A percentile compares a stretch with the other conserved stretches of the same genome.
Conservation (phyloP, 2,888 invertebrate genomes). For the Trilocha varians region DNA sequence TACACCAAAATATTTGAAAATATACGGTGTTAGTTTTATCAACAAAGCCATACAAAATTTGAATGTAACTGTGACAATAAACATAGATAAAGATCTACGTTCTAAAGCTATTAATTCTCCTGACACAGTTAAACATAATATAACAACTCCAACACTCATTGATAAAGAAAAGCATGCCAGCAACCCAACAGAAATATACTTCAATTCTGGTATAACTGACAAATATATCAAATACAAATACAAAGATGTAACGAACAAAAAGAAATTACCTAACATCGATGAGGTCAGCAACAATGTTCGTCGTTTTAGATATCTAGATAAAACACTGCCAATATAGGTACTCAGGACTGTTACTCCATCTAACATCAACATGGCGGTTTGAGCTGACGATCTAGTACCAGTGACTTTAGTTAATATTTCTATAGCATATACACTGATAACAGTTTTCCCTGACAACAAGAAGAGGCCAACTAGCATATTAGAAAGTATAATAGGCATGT, state of each 20-base stretch:
- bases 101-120: conserved; percentile 25
- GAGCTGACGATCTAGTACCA: conserved; percentile 24
- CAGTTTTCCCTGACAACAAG: conserved; percentile 26
- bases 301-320: conserved; percentile 21
- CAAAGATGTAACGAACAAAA: conserved; percentile 20
- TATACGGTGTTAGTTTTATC: conserved; percentile 24
- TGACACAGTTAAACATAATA: conserved; percentile 18
- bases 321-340: conserved; percentile 22
- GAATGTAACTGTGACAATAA: conserved; percentile 9
- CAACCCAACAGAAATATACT: conserved; percentile 17
- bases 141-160: conserved; percentile 27
- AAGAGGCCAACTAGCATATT: conserved; percentile 14
- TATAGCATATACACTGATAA: conserved; percentile 28
- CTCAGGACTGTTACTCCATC: conserved; percentile 33
- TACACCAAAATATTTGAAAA: conserved; percentile 19
- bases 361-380: conserved; percentile 32
- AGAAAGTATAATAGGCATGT: conserved; percentile 25
- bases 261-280: conserved; percentile 15
- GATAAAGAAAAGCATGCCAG: conserved; percentile 22
- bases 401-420: conserved; percentile 35
- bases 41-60: conserved; percentile 9
- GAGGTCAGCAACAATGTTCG: conserved; percentile 22
- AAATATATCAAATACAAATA: conserved; percentile 22
- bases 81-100: conserved; percentile 19
- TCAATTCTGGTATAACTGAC: conserved; percentile 18